phyloP scores from a whole-genome alignment of 2,888 invertebrate species.

The Drosophila pegasa region DNA sequence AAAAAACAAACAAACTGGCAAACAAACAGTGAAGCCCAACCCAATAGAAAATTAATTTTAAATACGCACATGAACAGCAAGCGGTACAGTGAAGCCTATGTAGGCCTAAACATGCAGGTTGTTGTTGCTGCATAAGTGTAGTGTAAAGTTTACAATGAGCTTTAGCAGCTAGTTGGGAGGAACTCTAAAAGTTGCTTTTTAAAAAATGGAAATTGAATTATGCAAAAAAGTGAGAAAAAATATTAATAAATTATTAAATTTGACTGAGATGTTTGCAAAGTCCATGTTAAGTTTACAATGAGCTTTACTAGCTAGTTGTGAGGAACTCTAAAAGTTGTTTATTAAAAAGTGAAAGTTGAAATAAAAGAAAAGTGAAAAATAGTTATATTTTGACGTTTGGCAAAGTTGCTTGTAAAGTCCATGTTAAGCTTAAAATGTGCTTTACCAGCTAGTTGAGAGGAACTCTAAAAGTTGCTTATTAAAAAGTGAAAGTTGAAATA shows the following conservation, averaged over 20 bases:
- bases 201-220: background rate
- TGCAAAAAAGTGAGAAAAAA: background rate
- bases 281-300: background rate
- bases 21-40: constrained; percentile 8
- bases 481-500: background rate
- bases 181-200: too few species aligned
- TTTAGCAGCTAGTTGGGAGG: background rate
- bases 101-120: background rate
- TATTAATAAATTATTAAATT: too few species aligned
- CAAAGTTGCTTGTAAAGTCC: background rate
- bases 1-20: background rate
- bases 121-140: background rate
- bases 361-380: too few species aligned
- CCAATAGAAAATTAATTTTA: constrained; percentile 5
- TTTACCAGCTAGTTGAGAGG: too few species aligned
- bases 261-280: background rate
- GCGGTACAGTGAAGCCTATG: constrained; percentile 1
- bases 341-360: background rate
- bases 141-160: background rate
- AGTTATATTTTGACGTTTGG: too few species aligned
- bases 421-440: too few species aligned
- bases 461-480: too few species aligned
- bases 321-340: background rate
- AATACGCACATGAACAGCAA: constrained; percentile 7
- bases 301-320: background rate